Percentiles rank a stretch among this genome's conserved stretches.
phyloP scores from a whole-genome alignment of 2,797 vertebrate genomes.

The Xerus rutilus region DNA sequence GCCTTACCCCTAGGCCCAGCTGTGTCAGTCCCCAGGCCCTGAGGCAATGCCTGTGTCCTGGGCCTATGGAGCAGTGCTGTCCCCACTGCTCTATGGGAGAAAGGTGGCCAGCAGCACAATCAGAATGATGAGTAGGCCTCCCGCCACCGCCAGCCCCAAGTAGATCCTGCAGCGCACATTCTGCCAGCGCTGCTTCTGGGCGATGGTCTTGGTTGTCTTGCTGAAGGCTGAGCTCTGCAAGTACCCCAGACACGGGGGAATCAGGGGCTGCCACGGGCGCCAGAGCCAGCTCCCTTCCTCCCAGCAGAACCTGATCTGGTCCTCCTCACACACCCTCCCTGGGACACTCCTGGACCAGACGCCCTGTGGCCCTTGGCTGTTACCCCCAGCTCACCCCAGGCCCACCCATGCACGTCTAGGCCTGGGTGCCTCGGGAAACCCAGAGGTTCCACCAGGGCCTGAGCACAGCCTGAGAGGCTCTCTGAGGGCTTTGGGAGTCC shows the following conservation, averaged over 20 bases:
- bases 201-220: slow-evolving; percentile 77
- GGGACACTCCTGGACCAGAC: neutral
- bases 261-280: slow-evolving; percentile 22
- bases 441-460: neutral
- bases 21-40: slow-evolving; percentile 48
- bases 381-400: neutral
- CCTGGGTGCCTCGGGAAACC: neutral
- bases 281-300: neutral
- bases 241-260: slow-evolving; percentile 50
- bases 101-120: slow-evolving; percentile 62
- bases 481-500: neutral
- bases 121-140: slow-evolving; percentile 55
- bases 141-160: slow-evolving; percentile 67
- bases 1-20: neutral
- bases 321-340: neutral
- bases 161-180: slow-evolving; percentile 66
- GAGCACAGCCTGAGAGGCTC: neutral
- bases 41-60: neutral
- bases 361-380: neutral
- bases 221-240: slow-evolving; percentile 83
- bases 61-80: neutral
- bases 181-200: slow-evolving; percentile 64
- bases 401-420: neutral
- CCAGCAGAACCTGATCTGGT: neutral
- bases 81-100: neutral